Conservation (phyloP, 2,888 invertebrate species). For the Lutraria lutraria region DNA sequence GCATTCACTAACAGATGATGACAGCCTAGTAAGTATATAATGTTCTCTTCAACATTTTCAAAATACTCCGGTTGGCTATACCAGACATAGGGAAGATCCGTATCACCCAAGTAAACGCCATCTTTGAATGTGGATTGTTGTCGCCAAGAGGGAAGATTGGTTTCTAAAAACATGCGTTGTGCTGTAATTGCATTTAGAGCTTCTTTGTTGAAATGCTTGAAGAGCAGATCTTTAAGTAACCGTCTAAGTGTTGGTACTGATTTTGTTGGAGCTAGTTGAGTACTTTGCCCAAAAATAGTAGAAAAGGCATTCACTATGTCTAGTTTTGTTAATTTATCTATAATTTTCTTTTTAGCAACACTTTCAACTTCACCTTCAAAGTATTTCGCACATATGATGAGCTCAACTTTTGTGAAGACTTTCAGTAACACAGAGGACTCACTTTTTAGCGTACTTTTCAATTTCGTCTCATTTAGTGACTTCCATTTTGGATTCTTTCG, state of each 20-base stretch:
- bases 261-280: background rate
- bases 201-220: constrained; percentile 19
- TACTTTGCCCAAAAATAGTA: background rate
- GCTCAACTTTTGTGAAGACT: constrained; percentile 30
- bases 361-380: too few species aligned
- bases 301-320: constrained; percentile 33
- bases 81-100: constrained; percentile 19
- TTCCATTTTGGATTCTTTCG: constrained; percentile 44
- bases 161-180: constrained; percentile 7
- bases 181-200: constrained; percentile 36
- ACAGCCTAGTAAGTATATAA: constrained; percentile 42
- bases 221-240: constrained; percentile 16
- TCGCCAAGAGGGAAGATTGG: constrained; percentile 11
- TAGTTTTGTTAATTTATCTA: constrained; percentile 33
- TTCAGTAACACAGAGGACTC: background rate
- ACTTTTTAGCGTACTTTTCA: background rate
- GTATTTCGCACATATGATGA: constrained; percentile 25
- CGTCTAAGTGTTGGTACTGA: background rate
- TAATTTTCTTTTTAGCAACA: background rate
- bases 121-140: constrained; percentile 24
- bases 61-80: constrained; percentile 50
- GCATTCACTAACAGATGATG: constrained; percentile 58
- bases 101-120: background rate
- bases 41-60: background rate
- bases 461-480: background rate